Evolutionary conservation across 2,888 invertebrate genomes (phyloP).

Genomic region (Hypsopygia costalis): DNA sequence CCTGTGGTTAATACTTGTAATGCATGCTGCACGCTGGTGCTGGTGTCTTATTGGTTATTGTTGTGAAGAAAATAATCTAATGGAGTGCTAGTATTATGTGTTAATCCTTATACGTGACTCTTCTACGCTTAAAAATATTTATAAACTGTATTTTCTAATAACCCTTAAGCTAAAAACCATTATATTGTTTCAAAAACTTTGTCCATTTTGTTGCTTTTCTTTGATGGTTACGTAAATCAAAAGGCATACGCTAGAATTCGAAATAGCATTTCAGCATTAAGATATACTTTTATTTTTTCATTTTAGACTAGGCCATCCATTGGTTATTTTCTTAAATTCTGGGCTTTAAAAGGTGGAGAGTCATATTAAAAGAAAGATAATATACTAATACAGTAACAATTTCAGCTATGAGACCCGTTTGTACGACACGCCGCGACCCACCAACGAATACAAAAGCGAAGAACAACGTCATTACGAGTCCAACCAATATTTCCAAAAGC

Average conservation of each 20-base stretch:
- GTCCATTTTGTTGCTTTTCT: too few species aligned
- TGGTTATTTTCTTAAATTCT: too few species aligned
- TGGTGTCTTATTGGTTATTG: constrained; percentile 25
- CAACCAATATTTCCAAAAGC: constrained; percentile 40
- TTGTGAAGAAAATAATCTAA: background rate
- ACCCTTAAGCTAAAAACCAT: too few species aligned
- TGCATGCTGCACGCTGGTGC: constrained; percentile 47
- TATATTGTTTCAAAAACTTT: too few species aligned
- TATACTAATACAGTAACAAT: constrained; percentile 37
- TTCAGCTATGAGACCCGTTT: constrained; percentile 78
- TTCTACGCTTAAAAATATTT: too few species aligned
- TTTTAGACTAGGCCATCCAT: too few species aligned
- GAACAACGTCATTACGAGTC: constrained; percentile 45
- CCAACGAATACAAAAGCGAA: constrained; percentile 56
- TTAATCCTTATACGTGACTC: too few species aligned
- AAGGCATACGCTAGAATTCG: too few species aligned
- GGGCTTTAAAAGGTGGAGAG: background rate
- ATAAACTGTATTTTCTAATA: too few species aligned
- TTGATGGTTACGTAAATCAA: too few species aligned
- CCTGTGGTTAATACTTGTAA: constrained; percentile 11
- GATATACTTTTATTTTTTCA: too few species aligned
- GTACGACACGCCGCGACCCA: constrained; percentile 74
- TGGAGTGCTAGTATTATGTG: background rate
- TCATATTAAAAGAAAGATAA: constrained; percentile 24
- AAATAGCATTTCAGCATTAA: too few species aligned